A percentile compares a stretch with the other conserved stretches of the same genome.
These are phyloP conservation scores for Anoplolepis gracilipes DNA, from an alignment of 1,140 invertebrate species.

Conservation along the genomic window DNA sequence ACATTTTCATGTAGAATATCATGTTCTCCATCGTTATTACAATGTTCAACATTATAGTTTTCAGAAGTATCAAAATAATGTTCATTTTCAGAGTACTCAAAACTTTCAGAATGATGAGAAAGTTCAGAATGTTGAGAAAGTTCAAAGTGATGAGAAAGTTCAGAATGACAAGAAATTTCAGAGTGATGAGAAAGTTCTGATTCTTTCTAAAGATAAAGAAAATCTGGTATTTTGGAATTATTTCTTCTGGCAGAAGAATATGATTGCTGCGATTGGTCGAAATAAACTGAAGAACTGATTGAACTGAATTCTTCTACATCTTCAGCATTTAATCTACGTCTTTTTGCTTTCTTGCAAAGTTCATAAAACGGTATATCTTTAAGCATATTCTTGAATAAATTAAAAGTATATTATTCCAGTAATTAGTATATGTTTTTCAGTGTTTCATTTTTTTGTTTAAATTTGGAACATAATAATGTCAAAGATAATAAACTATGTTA, in stretches of 20 bases:
- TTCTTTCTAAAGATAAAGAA: not conserved
- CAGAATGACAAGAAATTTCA: not conserved
- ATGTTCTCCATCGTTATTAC: not conserved
- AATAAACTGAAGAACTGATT: not conserved
- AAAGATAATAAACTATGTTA: no score
- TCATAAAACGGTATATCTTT: constrained; percentile 23
- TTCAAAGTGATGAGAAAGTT: not conserved
- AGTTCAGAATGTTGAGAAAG: not conserved
- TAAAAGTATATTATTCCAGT: no score
- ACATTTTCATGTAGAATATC: constrained; percentile 6
- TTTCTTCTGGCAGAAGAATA: not conserved
- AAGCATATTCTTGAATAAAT: not conserved
- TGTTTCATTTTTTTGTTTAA: no score
- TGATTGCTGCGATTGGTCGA: not conserved
- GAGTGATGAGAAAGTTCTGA: not conserved
- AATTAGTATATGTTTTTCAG: no score
- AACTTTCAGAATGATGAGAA: not conserved
- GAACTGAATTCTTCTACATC: not conserved
- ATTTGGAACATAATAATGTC: no score
- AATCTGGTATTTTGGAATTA: not conserved
- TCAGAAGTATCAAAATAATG: no score
- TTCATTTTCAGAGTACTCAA: not conserved
- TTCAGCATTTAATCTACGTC: not conserved
- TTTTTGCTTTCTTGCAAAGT: constrained; percentile 15
- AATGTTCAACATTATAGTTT: not conserved